A percentile compares a stretch with the other conserved stretches of the same genome.
phyloP scores from a whole-genome alignment of 2,113 vertebrate genomes.

The Nibea albiflora region DNA sequence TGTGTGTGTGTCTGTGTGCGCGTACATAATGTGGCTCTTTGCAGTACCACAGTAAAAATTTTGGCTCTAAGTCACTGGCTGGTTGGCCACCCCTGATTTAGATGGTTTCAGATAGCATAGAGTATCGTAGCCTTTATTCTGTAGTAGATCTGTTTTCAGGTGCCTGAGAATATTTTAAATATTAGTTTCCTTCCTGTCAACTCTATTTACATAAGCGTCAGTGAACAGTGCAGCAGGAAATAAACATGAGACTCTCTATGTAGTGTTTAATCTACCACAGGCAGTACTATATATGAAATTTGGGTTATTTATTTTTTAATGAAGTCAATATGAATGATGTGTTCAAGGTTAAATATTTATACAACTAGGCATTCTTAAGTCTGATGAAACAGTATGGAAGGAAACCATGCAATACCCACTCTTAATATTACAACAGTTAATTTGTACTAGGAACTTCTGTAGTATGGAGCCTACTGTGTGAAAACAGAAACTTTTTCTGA shows the following conservation, averaged over 20 bases:
- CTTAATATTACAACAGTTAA: not conserved
- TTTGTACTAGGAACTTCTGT: not conserved
- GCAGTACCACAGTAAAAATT: too few relatives aligned
- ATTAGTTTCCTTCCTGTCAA: constrained; percentile 2
- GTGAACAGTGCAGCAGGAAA: not conserved
- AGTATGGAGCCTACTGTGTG: not conserved
- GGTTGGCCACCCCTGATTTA: too few relatives aligned
- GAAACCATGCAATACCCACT: not conserved
- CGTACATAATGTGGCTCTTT: too few relatives aligned
- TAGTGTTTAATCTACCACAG: not conserved
- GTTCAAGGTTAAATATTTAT: not conserved
- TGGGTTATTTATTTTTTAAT: not conserved
- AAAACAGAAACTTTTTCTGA: not conserved
- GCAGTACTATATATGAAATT: not conserved
- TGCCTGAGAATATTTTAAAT: not conserved
- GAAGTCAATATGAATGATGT: not conserved
- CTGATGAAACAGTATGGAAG: not conserved
- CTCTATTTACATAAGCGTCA: not conserved
- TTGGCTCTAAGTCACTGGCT: too few relatives aligned
- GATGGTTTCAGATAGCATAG: too few relatives aligned
- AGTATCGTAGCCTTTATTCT: too few relatives aligned
- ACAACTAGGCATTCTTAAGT: not conserved
- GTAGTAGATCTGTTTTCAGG: not conserved
- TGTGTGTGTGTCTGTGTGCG: too few relatives aligned
- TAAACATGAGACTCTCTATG: not conserved